A percentile compares a stretch with the other conserved stretches of the same genome.
These are phyloP conservation scores for Zeus faber DNA, from an alignment of 2,113 vertebrate genomes.

Conservation along the genomic window DNA sequence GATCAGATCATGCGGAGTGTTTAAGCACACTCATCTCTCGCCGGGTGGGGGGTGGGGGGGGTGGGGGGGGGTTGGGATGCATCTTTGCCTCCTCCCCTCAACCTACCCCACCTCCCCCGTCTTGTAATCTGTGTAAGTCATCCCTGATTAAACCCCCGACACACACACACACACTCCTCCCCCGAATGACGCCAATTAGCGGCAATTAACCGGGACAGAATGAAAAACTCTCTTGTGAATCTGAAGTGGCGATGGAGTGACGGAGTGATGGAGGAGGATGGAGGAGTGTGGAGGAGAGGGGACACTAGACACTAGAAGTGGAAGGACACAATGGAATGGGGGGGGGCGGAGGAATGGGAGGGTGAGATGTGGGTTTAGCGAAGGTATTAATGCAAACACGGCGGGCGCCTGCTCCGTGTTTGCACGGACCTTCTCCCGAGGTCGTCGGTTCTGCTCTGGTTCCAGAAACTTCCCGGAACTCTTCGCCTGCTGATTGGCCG, in stretches of 20 bases:
- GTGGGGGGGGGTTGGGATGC: conserved; percentile 17
- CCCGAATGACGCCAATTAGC: conserved; percentile 73
- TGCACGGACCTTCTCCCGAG: too few species aligned
- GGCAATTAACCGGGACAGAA: conserved; percentile 66
- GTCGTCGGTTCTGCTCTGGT: too few species aligned
- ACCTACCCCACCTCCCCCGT: background rate
- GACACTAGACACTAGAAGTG: too few species aligned
- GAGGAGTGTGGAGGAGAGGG: conserved; percentile 8
- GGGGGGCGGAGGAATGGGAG: too few species aligned
- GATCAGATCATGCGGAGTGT: too few species aligned
- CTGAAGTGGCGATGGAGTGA: conserved; percentile 23
- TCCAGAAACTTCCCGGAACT: too few species aligned
- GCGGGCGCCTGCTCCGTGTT: too few species aligned
- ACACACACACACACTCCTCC: too few species aligned
- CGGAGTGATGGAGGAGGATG: conserved; percentile 32
- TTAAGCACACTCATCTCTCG: conserved; percentile 22
- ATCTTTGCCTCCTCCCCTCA: background rate
- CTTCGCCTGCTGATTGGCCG: too few species aligned
- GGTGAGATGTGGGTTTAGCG: too few species aligned
- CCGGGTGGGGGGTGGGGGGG: conserved; percentile 30
- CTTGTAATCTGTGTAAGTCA: conserved; percentile 66
- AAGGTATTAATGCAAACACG: too few species aligned
- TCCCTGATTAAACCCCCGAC: conserved; percentile 74
- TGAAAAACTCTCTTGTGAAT: conserved; percentile 54
- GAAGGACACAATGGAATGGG: too few species aligned